Base-by-base conservation (phyloP, 1,140 invertebrate genomes). In the Lysiphlebus fabarum region DNA sequence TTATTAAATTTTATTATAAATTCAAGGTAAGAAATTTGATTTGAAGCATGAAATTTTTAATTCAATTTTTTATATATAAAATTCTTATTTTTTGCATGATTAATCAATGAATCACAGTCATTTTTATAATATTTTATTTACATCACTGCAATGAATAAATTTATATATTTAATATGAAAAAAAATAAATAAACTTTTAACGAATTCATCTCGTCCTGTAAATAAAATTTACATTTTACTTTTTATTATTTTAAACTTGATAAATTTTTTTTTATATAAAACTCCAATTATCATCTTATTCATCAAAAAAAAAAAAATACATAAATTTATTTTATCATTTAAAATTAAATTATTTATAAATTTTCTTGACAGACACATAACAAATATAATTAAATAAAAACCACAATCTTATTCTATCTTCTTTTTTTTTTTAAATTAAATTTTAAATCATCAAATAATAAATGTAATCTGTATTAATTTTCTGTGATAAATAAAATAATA, bases 191-290 rank as follows among this genome's bases (percentile, higher is more conserved):
- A 26, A 26, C 2, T 26, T 26, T 26, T 4, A 26, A 26, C 17
- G 17, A 26, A 26, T 26, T 26, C 17, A 26, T 26, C 17, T 26
- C 17, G 17, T 26, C 4, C 17, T 26, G 17, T 26, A 26, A 26
- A 26, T 26, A 26, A 26, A 26, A 26, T 26, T 26, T 26, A 4
- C 17, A 26, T 26, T 26, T 26, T 45, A 62, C 55, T 62, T 9
- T 58, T 59, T 55, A 49, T 59, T 59, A 62, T 61, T 14, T 58
- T 56, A 47, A 58, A 56, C 54, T 59, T 53, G 53, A 62, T 54
- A 63, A 59, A 59, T 58, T 62, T 58, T 58, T 55, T 53, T 36
- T 51, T 49, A 56, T 62, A 14, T 60, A 62, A 63, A 55, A 60
- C 60, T 62, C 41, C 50, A 48, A 55, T 40, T 9, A 55, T 43